A percentile compares a stretch with the other conserved stretches of the same genome.
Evolutionary conservation across 2,797 vertebrate species (phyloP).

Genomic region (Zenarchopterus dispar): DNA sequence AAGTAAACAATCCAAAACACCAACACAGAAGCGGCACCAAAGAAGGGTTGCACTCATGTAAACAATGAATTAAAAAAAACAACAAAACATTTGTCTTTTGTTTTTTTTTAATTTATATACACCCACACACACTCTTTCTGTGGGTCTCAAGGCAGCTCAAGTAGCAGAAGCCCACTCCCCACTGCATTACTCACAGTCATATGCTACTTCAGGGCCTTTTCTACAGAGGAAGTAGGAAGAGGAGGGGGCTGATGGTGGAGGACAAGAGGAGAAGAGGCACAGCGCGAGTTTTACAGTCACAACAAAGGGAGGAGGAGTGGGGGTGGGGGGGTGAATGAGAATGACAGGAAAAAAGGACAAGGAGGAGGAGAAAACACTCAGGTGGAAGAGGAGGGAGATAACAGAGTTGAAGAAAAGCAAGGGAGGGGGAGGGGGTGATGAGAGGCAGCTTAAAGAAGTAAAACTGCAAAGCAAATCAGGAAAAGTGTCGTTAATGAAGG

Average conservation of each 20-base stretch:
- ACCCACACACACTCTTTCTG: slow-evolving; percentile 22
- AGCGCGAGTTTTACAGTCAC: slow-evolving; percentile 50
- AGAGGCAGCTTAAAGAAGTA: slow-evolving; percentile 19
- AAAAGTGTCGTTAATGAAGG: too few species aligned
- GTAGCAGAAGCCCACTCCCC: slow-evolving; percentile 60
- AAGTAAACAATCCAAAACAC: slow-evolving; percentile 50
- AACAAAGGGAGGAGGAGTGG: slow-evolving; percentile 62
- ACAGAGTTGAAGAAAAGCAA: slow-evolving; percentile 29
- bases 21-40: slow-evolving; percentile 44
- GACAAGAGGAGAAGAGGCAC: slow-evolving; percentile 56
- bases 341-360: slow-evolving; percentile 41
- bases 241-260: slow-evolving; percentile 41
- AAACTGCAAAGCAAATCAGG: slow-evolving; percentile 11
- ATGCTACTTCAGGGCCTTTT: slow-evolving; percentile 71
- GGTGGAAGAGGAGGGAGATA: slow-evolving; percentile 56
- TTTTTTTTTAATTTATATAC: slow-evolving; percentile 7
- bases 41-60: slow-evolving; percentile 34
- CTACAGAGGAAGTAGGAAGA: slow-evolving; percentile 52
- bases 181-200: slow-evolving; percentile 69
- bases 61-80: slow-evolving; percentile 36
- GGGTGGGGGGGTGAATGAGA: slow-evolving; percentile 34
- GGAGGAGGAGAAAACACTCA: slow-evolving; percentile 55
- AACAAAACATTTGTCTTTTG: too few species aligned
- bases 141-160: slow-evolving; percentile 46
- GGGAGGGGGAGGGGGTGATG: slow-evolving; percentile 17